Base-by-base conservation (phyloP, 2,113 vertebrate genomes). In the Pycnonotus jocosus region DNA sequence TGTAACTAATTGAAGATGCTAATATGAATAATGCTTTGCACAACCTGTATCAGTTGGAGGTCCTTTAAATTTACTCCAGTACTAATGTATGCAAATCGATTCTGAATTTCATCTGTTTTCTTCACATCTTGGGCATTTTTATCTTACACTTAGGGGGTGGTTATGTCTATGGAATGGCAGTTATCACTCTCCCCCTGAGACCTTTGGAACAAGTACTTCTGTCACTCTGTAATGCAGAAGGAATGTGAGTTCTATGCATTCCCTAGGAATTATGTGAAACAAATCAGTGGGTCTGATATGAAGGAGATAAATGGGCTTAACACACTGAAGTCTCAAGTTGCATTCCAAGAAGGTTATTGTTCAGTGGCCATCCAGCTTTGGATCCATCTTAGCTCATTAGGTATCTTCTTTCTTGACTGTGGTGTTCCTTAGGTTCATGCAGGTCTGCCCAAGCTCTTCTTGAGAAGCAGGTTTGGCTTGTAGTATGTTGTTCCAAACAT, bases 391-490 rank as follows among this genome's bases (percentile, higher is more conserved):
- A 16, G 19, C 8, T 74, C 2, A 1, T 57, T 60, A 35, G 6
- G 3, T 12, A 3, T 66, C n/a, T 27, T 71, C 51, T 71, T 35
- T 71, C 53, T 68, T 84, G 56, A 37, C 47, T 25, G 60, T 45
- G 12, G 12, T 83, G 18, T 91, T 70, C 19, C 23, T 69, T 51
- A 40, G 53, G 40, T 76, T 86, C 15, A 2, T n/a, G n/a, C 28
- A 77, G 53, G 9, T 53, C 73, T 85, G 15, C 10, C 31, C 40
- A 69, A 2, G 56, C n/a, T 47, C 53, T 86, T 81, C 51, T 42
- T 69, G 81, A 85, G 74, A 64, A 94, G 37, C 73, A 71, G 76
- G 48, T 91, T 95, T 81, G 65, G 35, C 40, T 76, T 93, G 37
- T 64, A 79, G 6, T 33, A 2, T 56, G 18, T 76, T 71, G 12